Evolutionary conservation across 2,797 vertebrate genomes (phyloP), one percentile per base, ranked within the genome.

Genomic region (Apodemus agrarius): DNA sequence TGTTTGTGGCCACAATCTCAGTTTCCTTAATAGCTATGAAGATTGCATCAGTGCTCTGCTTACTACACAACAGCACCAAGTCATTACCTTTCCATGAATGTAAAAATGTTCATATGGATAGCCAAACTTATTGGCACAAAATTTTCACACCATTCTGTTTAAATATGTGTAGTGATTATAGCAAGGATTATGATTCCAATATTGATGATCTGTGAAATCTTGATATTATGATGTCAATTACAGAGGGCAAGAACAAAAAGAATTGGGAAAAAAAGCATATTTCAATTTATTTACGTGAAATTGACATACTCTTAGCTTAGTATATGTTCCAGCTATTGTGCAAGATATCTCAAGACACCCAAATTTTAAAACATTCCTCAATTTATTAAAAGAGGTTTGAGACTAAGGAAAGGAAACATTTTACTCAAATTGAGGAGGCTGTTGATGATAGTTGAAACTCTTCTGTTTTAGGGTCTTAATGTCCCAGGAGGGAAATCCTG

Each of bases 41-140:
- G 26, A 6, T 84, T 94, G 29, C 0, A 1, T 88, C 31, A 43
- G 2, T 59, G 93, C 72, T 80, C 13, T 52, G 17, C 61, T 85
- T 96, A 82, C 26, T 96, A n/a, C 46, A 43, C n/a, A 12, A 90
- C 21, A 89, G 0, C 12, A 46, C 69, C 83, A n/a, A 86, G 26
- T 95, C 89, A 85, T 2, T 82, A 46, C 59, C 49, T 61, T 89
- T 94, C 26, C 59, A 86, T 3, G 2, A 93, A 82, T 92, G 49
- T 37, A 94, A 79, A 78, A 69, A n/a, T 83, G 65, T 97, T 94
- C 43, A 92, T 57, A 76, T 14, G 90, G 81, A 61, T 75, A 87
- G n/a, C 6, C 91, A 92, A 95, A 65, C 37, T 76, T 84, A 46
- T 22, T 84, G 24, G 37, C 34, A 90, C 3, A 67, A 85, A 3